phyloP scores from a whole-genome alignment of 2,113 vertebrate genomes.

The Gymnogyps californianus region DNA sequence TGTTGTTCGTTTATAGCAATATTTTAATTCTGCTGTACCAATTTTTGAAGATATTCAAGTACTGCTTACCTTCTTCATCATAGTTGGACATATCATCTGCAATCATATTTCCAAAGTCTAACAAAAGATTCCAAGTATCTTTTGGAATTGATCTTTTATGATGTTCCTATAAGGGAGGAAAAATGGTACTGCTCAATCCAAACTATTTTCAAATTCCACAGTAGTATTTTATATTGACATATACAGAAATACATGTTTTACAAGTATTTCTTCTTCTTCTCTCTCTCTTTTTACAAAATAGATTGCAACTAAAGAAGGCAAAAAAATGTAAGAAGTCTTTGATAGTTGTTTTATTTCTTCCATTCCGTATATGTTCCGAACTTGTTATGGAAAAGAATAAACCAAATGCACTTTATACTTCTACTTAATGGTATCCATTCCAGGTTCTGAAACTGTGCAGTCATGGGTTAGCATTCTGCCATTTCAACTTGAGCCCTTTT shows the following conservation, averaged over 20 bases:
- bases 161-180: slow-evolving; percentile 79
- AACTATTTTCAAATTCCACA: neutral
- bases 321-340: neutral
- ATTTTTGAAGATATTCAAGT: neutral
- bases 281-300: neutral
- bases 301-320: neutral
- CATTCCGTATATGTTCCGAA: neutral
- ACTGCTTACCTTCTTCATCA: slow-evolving; percentile 88
- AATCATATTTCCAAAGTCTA: slow-evolving; percentile 96
- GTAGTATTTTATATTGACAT: neutral
- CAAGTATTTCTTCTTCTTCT: neutral
- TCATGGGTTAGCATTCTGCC: neutral
- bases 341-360: neutral
- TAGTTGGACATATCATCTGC: slow-evolving; percentile 97
- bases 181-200: neutral
- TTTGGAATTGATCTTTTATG: slow-evolving; percentile 96
- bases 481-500: neutral
- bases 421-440: neutral
- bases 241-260: neutral
- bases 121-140: slow-evolving; percentile 95
- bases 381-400: neutral
- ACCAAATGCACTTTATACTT: neutral
- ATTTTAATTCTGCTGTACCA: neutral
- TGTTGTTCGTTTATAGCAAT: neutral
- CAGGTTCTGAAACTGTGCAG: neutral